A percentile compares a stretch with the other conserved stretches of the same genome.
These are phyloP conservation scores for Prinia subflava DNA, from an alignment of 2,113 vertebrate genomes.

Conservation along the genomic window DNA sequence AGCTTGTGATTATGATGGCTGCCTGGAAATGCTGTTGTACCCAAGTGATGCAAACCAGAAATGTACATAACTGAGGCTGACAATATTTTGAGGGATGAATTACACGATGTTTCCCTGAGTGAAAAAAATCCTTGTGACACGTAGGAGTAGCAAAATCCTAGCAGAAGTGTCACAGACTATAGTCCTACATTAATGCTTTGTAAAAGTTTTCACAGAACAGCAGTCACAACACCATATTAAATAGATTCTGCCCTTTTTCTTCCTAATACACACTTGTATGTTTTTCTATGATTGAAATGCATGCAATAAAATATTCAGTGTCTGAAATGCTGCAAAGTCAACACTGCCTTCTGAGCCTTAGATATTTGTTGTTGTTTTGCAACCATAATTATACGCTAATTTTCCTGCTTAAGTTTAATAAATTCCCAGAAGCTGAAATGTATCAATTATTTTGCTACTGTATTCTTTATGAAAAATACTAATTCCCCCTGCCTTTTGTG, in stretches of 20 bases:
- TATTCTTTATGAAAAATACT: background rate
- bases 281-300: conserved; percentile 15
- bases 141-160: background rate
- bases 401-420: conserved; percentile 16
- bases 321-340: conserved; percentile 9
- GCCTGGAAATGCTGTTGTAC: background rate
- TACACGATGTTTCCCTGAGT: background rate
- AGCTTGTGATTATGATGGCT: background rate
- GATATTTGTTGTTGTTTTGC: conserved; percentile 3
- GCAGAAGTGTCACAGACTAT: background rate
- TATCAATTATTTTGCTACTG: background rate
- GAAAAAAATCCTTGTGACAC: background rate
- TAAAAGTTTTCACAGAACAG: background rate
- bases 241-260: background rate
- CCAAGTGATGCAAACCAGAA: background rate
- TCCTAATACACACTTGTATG: background rate
- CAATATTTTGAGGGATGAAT: background rate
- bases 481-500: background rate
- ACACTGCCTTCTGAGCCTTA: background rate
- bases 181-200: background rate
- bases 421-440: conserved; percentile 26
- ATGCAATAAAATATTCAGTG: conserved; percentile 23
- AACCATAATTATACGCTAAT: background rate
- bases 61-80: background rate
- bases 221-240: background rate